phyloP scores from a whole-genome alignment of 1,140 invertebrate genomes.

The Drosophila yakuba region DNA sequence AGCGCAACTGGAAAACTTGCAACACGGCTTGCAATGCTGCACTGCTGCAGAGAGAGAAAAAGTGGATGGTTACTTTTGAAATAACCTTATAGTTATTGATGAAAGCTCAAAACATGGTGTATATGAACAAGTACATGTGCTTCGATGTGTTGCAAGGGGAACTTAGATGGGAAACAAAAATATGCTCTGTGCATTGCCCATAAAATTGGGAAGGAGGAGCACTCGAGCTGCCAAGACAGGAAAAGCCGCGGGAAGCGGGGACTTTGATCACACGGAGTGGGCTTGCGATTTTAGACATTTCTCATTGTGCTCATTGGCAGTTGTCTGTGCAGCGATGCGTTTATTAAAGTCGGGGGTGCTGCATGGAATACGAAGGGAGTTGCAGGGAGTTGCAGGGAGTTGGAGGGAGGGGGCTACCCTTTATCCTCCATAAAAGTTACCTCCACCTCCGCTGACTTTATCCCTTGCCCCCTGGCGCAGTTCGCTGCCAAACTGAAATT shows the following conservation, averaged over 20 bases:
- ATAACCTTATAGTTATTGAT: too few relatives aligned
- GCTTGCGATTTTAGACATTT: slow-evolving; percentile 76
- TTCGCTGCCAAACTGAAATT: slow-evolving; percentile 57
- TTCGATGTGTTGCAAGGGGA: too few relatives aligned
- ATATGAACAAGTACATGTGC: too few relatives aligned
- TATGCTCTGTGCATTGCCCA: neutral
- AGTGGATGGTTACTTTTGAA: neutral
- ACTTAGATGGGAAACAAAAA: too few relatives aligned
- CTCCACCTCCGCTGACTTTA: neutral
- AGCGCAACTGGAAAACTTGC: slow-evolving; percentile 52
- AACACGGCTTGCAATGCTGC: slow-evolving; percentile 26
- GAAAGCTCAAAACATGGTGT: too few relatives aligned
- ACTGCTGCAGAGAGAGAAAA: slow-evolving; percentile 9
- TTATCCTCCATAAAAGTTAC: slow-evolving; percentile 1
- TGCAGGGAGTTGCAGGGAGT: neutral
- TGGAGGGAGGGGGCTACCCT: slow-evolving; percentile 3
- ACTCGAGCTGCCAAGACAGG: neutral
- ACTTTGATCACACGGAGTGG: slow-evolving; percentile 32
- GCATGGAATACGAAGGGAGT: slow-evolving; percentile 22
- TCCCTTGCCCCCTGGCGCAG: neutral
- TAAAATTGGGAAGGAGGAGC: neutral
- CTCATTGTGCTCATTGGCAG: slow-evolving; percentile 65
- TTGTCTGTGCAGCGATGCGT: slow-evolving; percentile 75
- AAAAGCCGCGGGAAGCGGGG: neutral
- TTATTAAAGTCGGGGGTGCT: slow-evolving; percentile 76